phyloP scores from a whole-genome alignment of 2,888 invertebrate species.

The Parnassius mnemosyne region DNA sequence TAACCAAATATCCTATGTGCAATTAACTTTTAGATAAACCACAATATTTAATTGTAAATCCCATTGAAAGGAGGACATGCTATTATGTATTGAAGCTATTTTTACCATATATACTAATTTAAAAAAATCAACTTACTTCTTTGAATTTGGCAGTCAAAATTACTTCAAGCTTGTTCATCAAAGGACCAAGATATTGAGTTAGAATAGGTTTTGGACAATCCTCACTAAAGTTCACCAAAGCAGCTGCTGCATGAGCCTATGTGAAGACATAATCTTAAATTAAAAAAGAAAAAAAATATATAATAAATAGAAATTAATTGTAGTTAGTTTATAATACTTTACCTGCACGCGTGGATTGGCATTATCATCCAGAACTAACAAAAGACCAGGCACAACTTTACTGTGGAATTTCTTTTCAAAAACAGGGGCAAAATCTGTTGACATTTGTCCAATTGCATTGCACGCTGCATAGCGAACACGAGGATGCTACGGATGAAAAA shows the following conservation, averaged over 20 bases:
- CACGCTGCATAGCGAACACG: slow-evolving; percentile 98
- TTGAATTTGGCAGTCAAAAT: slow-evolving; percentile 96
- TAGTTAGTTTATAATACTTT: not conserved
- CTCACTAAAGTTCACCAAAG: slow-evolving; percentile 99
- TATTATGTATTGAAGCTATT: no score
- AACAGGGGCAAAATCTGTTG: slow-evolving; percentile 97
- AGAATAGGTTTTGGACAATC: slow-evolving; percentile 98
- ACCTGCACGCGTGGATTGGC: slow-evolving; percentile 96
- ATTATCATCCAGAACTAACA: slow-evolving; percentile 93
- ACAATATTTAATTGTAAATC: no score
- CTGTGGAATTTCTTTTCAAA: slow-evolving; percentile 99
- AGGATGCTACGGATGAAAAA: slow-evolving; percentile 84
- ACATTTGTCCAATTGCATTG: slow-evolving; percentile 99
- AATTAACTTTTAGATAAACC: no score
- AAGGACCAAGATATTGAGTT: slow-evolving; percentile 92
- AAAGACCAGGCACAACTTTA: slow-evolving; percentile 94
- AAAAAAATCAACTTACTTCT: slow-evolving; percentile 79
- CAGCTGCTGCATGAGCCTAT: slow-evolving; percentile 91
- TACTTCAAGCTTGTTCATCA: slow-evolving; percentile 94
- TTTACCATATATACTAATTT: not conserved
- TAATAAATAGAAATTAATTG: no score
- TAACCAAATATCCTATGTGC: no score
- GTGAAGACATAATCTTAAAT: not conserved
- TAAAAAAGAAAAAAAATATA: no score
- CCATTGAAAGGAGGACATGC: no score